These are phyloP conservation scores for Scaeva pyrastri DNA, from an alignment of 2,888 invertebrate species.

Conservation along the genomic window DNA sequence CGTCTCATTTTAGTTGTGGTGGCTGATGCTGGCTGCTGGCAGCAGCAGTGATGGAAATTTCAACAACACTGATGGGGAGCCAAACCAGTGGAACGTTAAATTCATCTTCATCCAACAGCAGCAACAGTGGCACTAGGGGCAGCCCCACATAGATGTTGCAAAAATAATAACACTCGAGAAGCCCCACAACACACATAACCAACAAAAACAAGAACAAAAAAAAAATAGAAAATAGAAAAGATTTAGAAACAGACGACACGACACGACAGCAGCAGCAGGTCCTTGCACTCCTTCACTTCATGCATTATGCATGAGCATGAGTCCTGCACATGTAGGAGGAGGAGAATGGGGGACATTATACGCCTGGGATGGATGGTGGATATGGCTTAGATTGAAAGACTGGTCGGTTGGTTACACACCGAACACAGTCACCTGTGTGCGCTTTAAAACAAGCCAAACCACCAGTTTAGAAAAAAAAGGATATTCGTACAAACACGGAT, in stretches of 20 bases:
- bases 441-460: conserved; percentile 32
- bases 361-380: conserved; percentile 17
- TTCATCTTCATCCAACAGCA: conserved; percentile 7
- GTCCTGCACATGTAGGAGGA: background rate
- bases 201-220: background rate
- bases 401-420: conserved; percentile 48
- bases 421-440: conserved; percentile 68
- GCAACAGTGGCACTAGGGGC: conserved; percentile 13
- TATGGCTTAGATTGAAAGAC: conserved; percentile 42
- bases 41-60: too few relatives aligned
- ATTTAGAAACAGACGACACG: conserved; percentile 55
- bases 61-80: conserved; percentile 46
- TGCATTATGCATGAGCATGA: conserved; percentile 68
- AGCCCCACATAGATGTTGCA: conserved; percentile 55
- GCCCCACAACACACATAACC: conserved; percentile 13
- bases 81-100: conserved; percentile 43
- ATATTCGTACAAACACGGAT: conserved; percentile 8
- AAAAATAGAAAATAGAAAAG: conserved; percentile 19
- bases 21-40: background rate
- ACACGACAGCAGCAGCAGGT: conserved; percentile 68
- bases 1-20: conserved; percentile 67
- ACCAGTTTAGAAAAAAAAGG: conserved; percentile 1
- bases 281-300: conserved; percentile 68
- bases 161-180: conserved; percentile 69
- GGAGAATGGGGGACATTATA: background rate